Base-by-base conservation (phyloP, 2,113 vertebrate genomes). In the Peromyscus californicus region DNA sequence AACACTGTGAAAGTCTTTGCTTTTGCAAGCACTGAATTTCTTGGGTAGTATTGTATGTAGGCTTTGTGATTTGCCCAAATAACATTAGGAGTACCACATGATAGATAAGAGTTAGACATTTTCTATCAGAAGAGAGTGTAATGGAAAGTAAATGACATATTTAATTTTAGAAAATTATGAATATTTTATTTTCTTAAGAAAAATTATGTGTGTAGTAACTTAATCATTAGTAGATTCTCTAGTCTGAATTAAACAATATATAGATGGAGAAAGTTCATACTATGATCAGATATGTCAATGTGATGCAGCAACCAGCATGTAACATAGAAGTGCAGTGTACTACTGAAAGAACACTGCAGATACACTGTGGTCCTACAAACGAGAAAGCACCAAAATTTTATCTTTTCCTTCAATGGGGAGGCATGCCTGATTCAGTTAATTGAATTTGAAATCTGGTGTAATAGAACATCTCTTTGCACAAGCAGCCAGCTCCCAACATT, bases 371-470 rank as follows among this genome's bases (percentile, higher is more conserved):
- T 92, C 17, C 93, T 96, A 86, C 70, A 84, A 89, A 48, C 65
- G 9, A 2, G 95, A 90, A 94, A 67, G 84, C 0, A 89, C 67
- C 75, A 78, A 79, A 70, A 24, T 13, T 96, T 98, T 98, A 36
- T 29, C 97, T 72, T 96, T 7, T 87, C 67, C 1, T 91, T 95
- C 78, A 91, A 51, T 54, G 96, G 80, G 86, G 31, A 97, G 97
- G 22, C 61, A 90, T 72, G 39, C 86, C 19, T 85, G 92, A 76
- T 82, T 97, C n/a, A 61, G 76, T 96, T 90, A 70, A 94, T 89
- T 83, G 82, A 63, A 65, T 97, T 65, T 16, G 29, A 95, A 96
- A 96, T 97, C 0, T 83, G 93, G 29, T 87, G n/a, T 95, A 97
- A 74, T 0, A 89, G 63, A 92, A 65, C 36, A 87, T 96, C 48